Percentiles rank a stretch among this genome's conserved stretches.
Evolutionary conservation across 2,888 invertebrate species (phyloP).

Genomic region (Tachina grossa): DNA sequence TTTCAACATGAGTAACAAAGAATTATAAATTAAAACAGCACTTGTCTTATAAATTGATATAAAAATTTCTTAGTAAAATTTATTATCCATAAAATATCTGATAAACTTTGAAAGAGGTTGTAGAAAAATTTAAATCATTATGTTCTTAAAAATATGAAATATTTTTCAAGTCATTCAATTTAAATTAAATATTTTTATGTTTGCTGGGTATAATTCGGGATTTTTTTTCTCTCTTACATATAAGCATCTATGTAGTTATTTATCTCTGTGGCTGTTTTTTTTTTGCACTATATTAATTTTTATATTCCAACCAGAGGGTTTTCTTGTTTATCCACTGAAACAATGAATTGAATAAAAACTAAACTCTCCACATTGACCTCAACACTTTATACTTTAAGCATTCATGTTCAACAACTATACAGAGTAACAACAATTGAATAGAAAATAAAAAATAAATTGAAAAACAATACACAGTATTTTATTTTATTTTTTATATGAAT

Average conservation of each 20-base stretch:
- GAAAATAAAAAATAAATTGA: background rate
- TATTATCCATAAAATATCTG: too few relatives aligned
- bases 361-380: slow-evolving; percentile 46
- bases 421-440: slow-evolving; percentile 14
- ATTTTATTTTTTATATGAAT: slow-evolving; percentile 2
- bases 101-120: too few relatives aligned
- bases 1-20: too few relatives aligned
- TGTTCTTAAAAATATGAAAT: too few relatives aligned
- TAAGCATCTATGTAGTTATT: background rate
- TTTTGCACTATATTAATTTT: slow-evolving; percentile 33
- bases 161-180: too few relatives aligned
- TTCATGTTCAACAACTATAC: background rate
- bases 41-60: too few relatives aligned
- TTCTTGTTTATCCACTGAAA: slow-evolving; percentile 44
- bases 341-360: slow-evolving; percentile 63
- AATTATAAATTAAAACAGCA: too few relatives aligned
- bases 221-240: background rate
- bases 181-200: too few relatives aligned
- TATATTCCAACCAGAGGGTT: slow-evolving; percentile 1
- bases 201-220: background rate
- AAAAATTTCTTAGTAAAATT: too few relatives aligned
- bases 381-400: slow-evolving; percentile 32
- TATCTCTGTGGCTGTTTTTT: background rate
- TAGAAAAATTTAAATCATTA: too few relatives aligned
- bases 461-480: background rate